Conservation (phyloP, 2,888 invertebrate genomes). For the Acrobasis suavella region DNA sequence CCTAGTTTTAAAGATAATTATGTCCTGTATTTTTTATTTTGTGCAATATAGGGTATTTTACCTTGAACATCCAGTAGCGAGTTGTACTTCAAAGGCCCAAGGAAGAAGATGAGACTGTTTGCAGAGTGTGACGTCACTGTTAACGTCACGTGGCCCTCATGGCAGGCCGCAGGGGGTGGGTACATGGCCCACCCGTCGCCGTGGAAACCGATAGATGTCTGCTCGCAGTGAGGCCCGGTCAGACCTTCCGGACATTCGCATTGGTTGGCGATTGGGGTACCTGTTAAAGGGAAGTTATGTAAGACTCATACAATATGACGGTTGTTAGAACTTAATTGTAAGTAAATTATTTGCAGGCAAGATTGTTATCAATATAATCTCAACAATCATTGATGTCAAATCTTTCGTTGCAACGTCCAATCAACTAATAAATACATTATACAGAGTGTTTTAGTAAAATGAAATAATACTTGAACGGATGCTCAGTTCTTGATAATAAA, state of each 20-base stretch:
- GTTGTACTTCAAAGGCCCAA: slow-evolving; percentile 90
- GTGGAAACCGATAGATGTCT: slow-evolving; percentile 92
- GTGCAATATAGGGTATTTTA: too few relatives aligned
- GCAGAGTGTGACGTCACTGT: slow-evolving; percentile 89
- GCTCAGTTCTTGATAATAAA: too few relatives aligned
- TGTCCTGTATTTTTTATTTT: too few relatives aligned
- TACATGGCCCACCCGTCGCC: slow-evolving; percentile 98
- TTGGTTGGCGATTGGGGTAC: slow-evolving; percentile 82
- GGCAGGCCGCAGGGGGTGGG: slow-evolving; percentile 92
- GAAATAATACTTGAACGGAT: too few relatives aligned
- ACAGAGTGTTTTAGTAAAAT: too few relatives aligned
- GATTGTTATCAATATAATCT: too few relatives aligned
- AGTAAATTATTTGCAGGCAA: too few relatives aligned
- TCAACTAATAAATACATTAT: too few relatives aligned
- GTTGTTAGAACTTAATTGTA: background rate
- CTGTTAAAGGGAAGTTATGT: slow-evolving; percentile 39
- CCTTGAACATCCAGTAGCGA: slow-evolving; percentile 85
- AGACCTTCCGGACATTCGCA: slow-evolving; percentile 92
- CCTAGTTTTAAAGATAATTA: too few relatives aligned
- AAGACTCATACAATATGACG: background rate
- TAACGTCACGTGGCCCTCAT: slow-evolving; percentile 90
- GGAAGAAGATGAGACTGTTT: slow-evolving; percentile 94
- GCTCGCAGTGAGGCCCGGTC: slow-evolving; percentile 95
- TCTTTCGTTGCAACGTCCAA: too few relatives aligned
- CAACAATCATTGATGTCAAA: too few relatives aligned